A percentile compares a stretch with the other conserved stretches of the same genome.
These are phyloP conservation scores for Abramis brama DNA, from an alignment of 2,113 vertebrate genomes.

Conservation along the genomic window DNA sequence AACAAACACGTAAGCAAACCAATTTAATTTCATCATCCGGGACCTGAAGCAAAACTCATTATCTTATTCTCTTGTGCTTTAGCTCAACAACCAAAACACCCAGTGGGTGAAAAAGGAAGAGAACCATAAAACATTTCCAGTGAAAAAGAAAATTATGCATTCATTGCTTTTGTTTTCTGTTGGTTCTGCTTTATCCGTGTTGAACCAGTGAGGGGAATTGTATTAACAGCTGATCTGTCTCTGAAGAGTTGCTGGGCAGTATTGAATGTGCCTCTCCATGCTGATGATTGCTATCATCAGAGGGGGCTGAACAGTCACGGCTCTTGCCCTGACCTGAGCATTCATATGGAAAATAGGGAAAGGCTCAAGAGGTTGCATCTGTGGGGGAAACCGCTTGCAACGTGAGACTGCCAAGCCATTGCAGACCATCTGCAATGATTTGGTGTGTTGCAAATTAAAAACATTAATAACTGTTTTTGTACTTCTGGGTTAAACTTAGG, in stretches of 20 bases:
- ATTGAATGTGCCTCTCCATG: slow-evolving; percentile 1
- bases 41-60: slow-evolving; percentile 37
- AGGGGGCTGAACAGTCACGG: slow-evolving; percentile 26
- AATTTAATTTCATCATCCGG: slow-evolving; percentile 17
- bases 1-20: slow-evolving; percentile 46
- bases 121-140: slow-evolving; percentile 51
- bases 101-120: slow-evolving; percentile 31
- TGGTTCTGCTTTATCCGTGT: slow-evolving; percentile 66
- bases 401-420: slow-evolving; percentile 6
- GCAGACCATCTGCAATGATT: slow-evolving; percentile 18
- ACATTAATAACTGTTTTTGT: not conserved
- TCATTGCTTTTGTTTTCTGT: slow-evolving; percentile 57
- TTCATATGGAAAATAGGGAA: slow-evolving; percentile 36
- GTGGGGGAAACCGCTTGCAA: not conserved
- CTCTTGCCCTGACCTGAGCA: slow-evolving; percentile 32
- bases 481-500: not conserved
- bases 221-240: slow-evolving; percentile 45
- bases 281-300: slow-evolving; percentile 38
- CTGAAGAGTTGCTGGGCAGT: slow-evolving; percentile 27
- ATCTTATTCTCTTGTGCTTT: slow-evolving; percentile 47
- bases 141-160: slow-evolving; percentile 65
- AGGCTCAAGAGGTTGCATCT: slow-evolving; percentile 21
- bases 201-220: slow-evolving; percentile 55
- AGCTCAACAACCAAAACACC: slow-evolving; percentile 41
- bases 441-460: not conserved